Evolutionary conservation across 2,113 vertebrate genomes (phyloP), one percentile per base, ranked within the genome.

Genomic region (Ceuthmochares aereus): DNA sequence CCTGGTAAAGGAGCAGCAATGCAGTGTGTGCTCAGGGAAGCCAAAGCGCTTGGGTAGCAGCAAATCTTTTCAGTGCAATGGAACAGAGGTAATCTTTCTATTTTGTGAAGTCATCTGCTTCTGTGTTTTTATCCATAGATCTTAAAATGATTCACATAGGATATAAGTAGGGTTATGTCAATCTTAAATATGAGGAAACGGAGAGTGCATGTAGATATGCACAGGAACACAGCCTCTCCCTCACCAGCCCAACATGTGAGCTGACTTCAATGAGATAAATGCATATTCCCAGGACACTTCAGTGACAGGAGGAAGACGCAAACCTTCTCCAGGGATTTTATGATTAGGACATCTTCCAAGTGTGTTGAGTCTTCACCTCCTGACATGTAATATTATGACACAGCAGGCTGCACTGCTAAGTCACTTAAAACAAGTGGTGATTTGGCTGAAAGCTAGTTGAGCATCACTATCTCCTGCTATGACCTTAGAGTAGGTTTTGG

Each of bases 201-300:
- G 10, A 34, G 32, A 56, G 29, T 27, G 8, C 6, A 4, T 1
- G 0, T 26, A 18, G 13, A 18, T 0, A 2, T n/a, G 43, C 4
- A 18, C 18, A 76, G 40, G 45, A 74, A 36, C 29, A 70, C 54
- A 72, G 9, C 13, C 10, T 88, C n/a, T 79, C 29, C 47, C 32
- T 86, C 68, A 37, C 12, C 32, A 29, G 10, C 14, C 19, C 51
- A 73, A 0, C 14, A 26, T 79, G 27, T 56, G 49, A 68, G 12
- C n/a, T 6, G 1, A 12, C 51, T 76, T 87, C 58, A 82, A 51
- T 36, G 21, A 10, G 13, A 60, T 43, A 73, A 82, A 73, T 54
- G 10, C 16, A 12, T 49, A 25, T 68, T 36, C 29, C 30, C 7
- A 29, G 34, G 47, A 51, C 10, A 17, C 59, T 45, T 73, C 58